Conservation (phyloP, 2,797 vertebrate species). For the Aphelocoma californica region DNA sequence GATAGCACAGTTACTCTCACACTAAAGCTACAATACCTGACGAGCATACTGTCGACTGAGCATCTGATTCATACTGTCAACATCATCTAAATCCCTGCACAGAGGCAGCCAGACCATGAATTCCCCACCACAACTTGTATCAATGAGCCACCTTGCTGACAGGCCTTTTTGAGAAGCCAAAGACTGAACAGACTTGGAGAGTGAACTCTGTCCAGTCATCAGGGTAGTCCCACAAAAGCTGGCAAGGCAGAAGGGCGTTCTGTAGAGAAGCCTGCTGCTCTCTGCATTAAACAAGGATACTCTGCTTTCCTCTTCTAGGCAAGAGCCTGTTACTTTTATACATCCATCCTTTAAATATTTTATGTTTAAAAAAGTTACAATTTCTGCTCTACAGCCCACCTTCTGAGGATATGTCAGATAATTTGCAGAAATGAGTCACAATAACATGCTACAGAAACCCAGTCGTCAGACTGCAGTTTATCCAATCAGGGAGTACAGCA, state of each 20-base stretch:
- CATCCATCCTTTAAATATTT: neutral
- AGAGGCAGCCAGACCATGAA: neutral
- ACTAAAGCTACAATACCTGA: neutral
- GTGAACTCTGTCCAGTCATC: neutral
- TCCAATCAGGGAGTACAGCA: neutral
- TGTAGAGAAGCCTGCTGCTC: neutral
- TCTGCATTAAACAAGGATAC: neutral
- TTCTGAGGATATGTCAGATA: neutral
- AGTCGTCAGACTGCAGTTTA: neutral
- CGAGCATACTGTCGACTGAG: neutral
- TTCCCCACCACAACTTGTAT: neutral
- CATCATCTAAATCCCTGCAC: rapidly evolving
- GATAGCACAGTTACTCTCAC: neutral
- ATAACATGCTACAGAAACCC: neutral
- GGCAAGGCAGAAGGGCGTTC: neutral
- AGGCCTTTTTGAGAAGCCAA: neutral
- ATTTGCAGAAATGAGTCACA: neutral
- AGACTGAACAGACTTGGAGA: neutral
- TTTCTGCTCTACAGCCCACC: neutral
- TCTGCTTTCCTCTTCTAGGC: neutral
- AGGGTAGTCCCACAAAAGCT: neutral
- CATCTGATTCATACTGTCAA: neutral
- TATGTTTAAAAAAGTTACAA: neutral
- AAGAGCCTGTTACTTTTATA: neutral
- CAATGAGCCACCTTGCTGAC: neutral